phyloP scores from a whole-genome alignment of 2,113 vertebrate genomes.

The Microcebus murinus region DNA sequence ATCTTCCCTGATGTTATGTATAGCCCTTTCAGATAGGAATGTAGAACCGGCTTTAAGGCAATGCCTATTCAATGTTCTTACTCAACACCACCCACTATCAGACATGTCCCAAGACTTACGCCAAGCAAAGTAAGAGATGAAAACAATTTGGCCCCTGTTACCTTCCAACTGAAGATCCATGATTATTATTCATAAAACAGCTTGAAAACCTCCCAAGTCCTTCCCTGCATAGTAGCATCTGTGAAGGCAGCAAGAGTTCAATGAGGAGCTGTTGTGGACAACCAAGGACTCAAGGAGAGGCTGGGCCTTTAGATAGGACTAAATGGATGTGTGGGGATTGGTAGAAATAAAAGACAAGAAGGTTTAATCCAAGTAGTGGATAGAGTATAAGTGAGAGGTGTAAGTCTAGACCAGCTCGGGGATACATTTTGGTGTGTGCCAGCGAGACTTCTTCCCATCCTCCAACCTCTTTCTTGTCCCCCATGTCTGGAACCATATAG shows the following conservation, averaged over 20 bases:
- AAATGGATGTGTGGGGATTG: neutral
- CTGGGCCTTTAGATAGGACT: neutral
- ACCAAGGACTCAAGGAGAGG: neutral
- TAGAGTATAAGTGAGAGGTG: accelerated
- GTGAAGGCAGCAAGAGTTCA: neutral
- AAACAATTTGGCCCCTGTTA: neutral
- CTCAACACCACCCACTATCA: neutral
- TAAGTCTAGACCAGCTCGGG: neutral
- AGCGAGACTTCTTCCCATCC: neutral
- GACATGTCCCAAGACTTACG: neutral
- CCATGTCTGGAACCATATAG: neutral
- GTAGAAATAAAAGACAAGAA: neutral
- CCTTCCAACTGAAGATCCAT: neutral
- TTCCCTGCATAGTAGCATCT: neutral
- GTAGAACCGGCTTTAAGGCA: neutral
- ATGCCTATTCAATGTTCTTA: neutral
- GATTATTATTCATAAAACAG: neutral
- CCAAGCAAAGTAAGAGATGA: neutral
- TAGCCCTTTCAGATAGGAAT: neutral
- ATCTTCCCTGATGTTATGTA: neutral
- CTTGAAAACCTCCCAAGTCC: neutral
- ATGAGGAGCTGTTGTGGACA: neutral
- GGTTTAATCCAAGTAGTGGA: neutral
- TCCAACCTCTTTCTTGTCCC: neutral
- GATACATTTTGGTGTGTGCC: neutral